phyloP scores from a whole-genome alignment of 2,113 vertebrate genomes.

The Sarotherodon lohbergeri region DNA sequence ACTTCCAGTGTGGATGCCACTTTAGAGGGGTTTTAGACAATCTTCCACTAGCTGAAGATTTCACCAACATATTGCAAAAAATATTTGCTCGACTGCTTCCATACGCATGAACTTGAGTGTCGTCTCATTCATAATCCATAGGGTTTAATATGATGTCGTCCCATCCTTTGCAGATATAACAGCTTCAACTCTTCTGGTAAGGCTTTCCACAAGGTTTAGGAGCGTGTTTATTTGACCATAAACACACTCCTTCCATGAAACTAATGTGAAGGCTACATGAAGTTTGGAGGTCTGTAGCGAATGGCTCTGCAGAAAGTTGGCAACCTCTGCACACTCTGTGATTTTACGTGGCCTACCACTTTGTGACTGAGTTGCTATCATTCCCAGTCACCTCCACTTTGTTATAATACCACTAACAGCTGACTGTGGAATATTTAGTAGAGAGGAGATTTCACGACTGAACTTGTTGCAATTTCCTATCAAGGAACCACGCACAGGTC shows the following conservation, averaged over 20 bases:
- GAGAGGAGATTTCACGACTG: not conserved
- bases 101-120: not conserved
- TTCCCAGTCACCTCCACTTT: not conserved
- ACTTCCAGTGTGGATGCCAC: not conserved
- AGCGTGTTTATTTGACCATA: not conserved
- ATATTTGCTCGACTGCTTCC: not conserved
- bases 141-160: not conserved
- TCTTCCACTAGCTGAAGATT: slow-evolving; percentile 8
- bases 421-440: not conserved
- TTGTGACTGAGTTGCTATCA: not conserved
- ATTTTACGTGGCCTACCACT: not conserved
- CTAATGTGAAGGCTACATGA: not conserved
- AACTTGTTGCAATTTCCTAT: not conserved
- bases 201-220: not conserved
- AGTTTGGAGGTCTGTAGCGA: not conserved
- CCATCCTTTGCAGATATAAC: not conserved
- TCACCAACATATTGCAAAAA: not conserved
- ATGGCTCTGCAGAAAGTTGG: not conserved
- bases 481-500: not conserved
- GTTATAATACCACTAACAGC: not conserved
- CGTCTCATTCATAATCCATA: not conserved
- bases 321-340: not conserved
- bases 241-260: not conserved
- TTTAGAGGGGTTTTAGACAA: not conserved
- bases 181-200: not conserved